Percentiles rank a stretch among this genome's conserved stretches.
phyloP scores from a whole-genome alignment of 2,113 vertebrate genomes.

The Columbina picui region DNA sequence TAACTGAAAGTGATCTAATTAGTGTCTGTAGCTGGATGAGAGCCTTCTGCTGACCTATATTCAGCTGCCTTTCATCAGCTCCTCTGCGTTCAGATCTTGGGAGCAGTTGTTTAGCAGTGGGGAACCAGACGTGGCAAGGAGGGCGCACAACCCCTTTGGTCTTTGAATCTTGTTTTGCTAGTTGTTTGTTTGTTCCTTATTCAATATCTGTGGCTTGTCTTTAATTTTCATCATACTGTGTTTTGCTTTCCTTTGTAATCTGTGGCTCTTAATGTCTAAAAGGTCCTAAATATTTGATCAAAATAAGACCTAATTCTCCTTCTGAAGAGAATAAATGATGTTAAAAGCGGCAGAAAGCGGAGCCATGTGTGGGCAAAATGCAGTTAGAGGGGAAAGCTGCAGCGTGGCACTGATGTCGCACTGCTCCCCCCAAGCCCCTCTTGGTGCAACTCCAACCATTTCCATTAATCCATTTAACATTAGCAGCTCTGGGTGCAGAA shows the following conservation, averaged over 20 bases:
- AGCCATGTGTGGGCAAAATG: not conserved
- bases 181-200: slow-evolving; percentile 22
- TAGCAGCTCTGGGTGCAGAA: not conserved
- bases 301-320: slow-evolving; percentile 38
- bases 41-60: slow-evolving; percentile 38
- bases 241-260: slow-evolving; percentile 36
- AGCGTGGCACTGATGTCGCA: slow-evolving; percentile 21
- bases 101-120: not conserved
- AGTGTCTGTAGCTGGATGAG: slow-evolving; percentile 5
- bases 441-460: not conserved
- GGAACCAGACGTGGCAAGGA: not conserved
- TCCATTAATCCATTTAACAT: not conserved
- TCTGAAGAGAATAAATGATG: slow-evolving; percentile 11
- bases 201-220: slow-evolving; percentile 42
- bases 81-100: not conserved
- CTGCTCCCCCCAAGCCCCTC: not conserved
- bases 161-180: slow-evolving; percentile 43
- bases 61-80: slow-evolving; percentile 19
- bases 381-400: not conserved
- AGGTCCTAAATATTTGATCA: slow-evolving; percentile 53
- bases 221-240: slow-evolving; percentile 22
- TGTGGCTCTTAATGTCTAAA: slow-evolving; percentile 48
- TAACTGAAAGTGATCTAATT: slow-evolving; percentile 39
- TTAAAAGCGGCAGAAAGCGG: slow-evolving; percentile 34
- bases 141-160: not conserved